Percentiles rank a stretch among this genome's conserved stretches.
Evolutionary conservation across 2,797 vertebrate species (phyloP).

Genomic region (Acipenser ruthenus): DNA sequence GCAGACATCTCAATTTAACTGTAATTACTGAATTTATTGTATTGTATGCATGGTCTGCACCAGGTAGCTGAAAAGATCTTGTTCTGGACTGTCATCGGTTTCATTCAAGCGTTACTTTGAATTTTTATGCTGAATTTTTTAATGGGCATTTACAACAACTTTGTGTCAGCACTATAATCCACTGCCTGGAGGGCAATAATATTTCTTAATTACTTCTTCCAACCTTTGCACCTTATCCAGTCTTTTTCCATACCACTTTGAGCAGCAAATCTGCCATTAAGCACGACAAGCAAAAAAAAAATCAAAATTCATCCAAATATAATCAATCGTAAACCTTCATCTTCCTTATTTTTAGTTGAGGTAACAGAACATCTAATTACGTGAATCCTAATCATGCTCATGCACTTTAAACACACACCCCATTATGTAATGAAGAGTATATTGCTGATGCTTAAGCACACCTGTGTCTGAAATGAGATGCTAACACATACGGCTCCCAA

Average conservation of each 20-base stretch:
- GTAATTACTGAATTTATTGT: constrained; percentile 1
- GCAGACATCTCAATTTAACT: constrained; percentile 20
- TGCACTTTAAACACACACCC: too few species aligned
- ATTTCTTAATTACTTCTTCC: not conserved
- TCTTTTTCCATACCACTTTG: not conserved
- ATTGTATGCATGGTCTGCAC: not conserved
- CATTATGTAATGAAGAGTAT: too few species aligned
- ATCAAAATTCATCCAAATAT: too few species aligned
- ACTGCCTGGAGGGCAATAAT: not conserved
- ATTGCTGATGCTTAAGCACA: too few species aligned
- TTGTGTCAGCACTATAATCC: not conserved
- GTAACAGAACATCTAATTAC: too few species aligned
- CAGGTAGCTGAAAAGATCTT: not conserved
- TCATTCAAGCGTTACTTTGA: not conserved
- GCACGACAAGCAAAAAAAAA: too few species aligned
- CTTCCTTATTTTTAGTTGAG: too few species aligned
- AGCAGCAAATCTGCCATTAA: not conserved
- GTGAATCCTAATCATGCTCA: too few species aligned
- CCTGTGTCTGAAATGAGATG: too few species aligned
- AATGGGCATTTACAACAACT: not conserved
- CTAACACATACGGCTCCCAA: too few species aligned
- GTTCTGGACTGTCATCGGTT: constrained; percentile 5
- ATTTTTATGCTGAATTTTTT: not conserved
- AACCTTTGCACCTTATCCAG: not conserved
- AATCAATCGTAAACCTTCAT: too few species aligned